Evolutionary conservation across 2,797 vertebrate genomes (phyloP).

Genomic region (Syngnathus acus): DNA sequence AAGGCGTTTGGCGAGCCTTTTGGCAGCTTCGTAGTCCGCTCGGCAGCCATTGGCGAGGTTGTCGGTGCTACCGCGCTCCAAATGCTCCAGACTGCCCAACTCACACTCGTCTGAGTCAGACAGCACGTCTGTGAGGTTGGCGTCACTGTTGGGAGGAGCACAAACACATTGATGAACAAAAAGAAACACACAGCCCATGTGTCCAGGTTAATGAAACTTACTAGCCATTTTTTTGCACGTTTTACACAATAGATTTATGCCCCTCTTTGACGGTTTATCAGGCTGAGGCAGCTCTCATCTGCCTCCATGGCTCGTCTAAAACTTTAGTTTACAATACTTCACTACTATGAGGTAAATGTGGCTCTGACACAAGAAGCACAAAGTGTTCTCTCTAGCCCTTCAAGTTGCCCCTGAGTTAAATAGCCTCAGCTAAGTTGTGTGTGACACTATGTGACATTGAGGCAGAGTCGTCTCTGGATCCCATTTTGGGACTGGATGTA

Average conservation of each 20-base stretch:
- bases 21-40: slow-evolving; percentile 82
- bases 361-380: background rate
- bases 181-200: slow-evolving; percentile 25
- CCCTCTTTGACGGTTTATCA: slow-evolving; percentile 9
- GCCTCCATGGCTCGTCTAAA: background rate
- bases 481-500: slow-evolving; percentile 4
- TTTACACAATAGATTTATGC: slow-evolving; percentile 20
- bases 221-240: slow-evolving; percentile 25
- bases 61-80: slow-evolving; percentile 82
- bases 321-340: background rate
- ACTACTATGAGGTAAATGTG: background rate
- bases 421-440: background rate
- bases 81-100: slow-evolving; percentile 80
- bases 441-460: slow-evolving; percentile 6
- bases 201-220: slow-evolving; percentile 33
- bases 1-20: slow-evolving; percentile 86
- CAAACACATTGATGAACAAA: slow-evolving; percentile 15
- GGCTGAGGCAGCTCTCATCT: background rate
- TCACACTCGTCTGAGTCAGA: slow-evolving; percentile 88
- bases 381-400: background rate
- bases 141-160: slow-evolving; percentile 67
- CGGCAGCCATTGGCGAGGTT: slow-evolving; percentile 88
- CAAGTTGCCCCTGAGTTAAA: slow-evolving; percentile 12
- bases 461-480: slow-evolving; percentile 4
- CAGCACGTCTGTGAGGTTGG: slow-evolving; percentile 82